Evolutionary conservation across 1,140 invertebrate species (phyloP).

Genomic region (Idris sp.): DNA sequence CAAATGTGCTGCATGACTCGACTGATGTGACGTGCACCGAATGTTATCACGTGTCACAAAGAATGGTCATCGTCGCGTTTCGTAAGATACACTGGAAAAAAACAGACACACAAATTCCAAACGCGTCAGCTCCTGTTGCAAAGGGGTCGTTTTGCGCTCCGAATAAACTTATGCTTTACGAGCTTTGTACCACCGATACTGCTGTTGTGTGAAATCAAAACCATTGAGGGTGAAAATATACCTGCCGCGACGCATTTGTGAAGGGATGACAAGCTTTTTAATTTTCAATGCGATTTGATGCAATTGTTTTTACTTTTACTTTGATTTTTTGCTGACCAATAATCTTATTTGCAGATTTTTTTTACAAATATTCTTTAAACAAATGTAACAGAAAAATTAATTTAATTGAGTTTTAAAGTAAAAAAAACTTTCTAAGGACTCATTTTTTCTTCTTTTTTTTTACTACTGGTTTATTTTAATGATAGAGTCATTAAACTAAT

Average conservation of each 20-base stretch:
- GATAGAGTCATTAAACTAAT: no score
- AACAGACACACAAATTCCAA: constrained; percentile 42
- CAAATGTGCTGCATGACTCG: constrained; percentile 12
- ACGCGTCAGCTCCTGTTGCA: constrained; percentile 46
- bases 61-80: constrained; percentile 48
- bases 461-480: no score
- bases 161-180: constrained; percentile 23
- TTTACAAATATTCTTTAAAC: no score
- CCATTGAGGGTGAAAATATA: constrained; percentile 52
- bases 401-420: no score
- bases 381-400: no score
- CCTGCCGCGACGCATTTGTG: constrained; percentile 34
- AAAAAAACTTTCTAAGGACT: no score
- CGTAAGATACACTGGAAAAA: constrained; percentile 44
- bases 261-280: no score
- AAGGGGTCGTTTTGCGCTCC: constrained; percentile 42
- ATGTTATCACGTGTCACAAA: constrained; percentile 60
- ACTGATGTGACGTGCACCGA: constrained; percentile 25
- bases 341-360: no score
- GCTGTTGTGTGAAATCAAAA: constrained; percentile 60
- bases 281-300: no score
- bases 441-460: no score
- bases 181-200: constrained; percentile 57
- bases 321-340: no score
- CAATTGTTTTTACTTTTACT: no score